Evolutionary conservation across 2,113 vertebrate species (phyloP).

Genomic region (Cercocebus atys): DNA sequence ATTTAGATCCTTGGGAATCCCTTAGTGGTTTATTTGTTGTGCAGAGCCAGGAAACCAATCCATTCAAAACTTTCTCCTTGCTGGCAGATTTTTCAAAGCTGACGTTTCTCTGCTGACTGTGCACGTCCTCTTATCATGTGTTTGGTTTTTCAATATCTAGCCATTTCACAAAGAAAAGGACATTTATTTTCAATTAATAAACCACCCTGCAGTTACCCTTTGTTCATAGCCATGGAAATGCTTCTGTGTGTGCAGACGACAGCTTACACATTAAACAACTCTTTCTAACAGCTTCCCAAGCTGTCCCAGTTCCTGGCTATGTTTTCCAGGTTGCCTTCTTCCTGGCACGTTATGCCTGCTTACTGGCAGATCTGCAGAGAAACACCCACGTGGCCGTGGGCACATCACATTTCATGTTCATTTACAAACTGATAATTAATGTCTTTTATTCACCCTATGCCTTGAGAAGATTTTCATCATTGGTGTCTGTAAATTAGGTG

Average conservation of each 20-base stretch:
- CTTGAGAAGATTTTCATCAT: background rate
- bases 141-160: slow-evolving; percentile 40
- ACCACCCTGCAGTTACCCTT: background rate
- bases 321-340: background rate
- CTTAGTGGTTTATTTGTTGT: slow-evolving; percentile 30
- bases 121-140: slow-evolving; percentile 35
- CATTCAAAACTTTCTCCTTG: slow-evolving; percentile 46
- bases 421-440: background rate
- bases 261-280: background rate
- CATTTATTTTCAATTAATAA: slow-evolving; percentile 60
- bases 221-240: background rate
- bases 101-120: slow-evolving; percentile 66
- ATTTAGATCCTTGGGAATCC: slow-evolving; percentile 29
- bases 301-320: background rate
- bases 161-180: slow-evolving; percentile 30
- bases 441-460: background rate
- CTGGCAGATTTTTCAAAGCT: slow-evolving; percentile 61
- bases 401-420: accelerated
- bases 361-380: background rate
- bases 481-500: background rate
- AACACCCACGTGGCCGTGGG: accelerated
- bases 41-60: slow-evolving; percentile 56
- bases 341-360: background rate
- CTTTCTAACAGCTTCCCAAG: background rate
- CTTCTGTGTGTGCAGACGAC: background rate